Percentiles rank a stretch among this genome's conserved stretches.
Conservation (phyloP, 23 tunicate genomes). For the Halocynthia aurantium region DNA sequence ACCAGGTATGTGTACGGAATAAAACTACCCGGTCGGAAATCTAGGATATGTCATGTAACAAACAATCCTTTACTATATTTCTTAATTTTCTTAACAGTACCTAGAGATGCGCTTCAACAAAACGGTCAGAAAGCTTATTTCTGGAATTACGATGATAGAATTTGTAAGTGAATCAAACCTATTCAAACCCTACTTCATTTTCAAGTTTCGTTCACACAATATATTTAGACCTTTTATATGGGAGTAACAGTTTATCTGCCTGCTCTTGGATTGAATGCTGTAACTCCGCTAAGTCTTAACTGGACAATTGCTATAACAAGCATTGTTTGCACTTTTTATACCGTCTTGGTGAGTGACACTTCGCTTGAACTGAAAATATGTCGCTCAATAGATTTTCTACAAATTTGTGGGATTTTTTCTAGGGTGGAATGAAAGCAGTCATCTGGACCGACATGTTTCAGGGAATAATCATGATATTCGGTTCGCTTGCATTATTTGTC, state of each 20-base stretch:
- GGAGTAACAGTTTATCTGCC: conserved; percentile 56
- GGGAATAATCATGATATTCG: conserved; percentile 25
- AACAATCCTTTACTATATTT: too few species aligned
- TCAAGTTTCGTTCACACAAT: background rate
- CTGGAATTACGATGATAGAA: background rate
- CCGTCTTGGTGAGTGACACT: conserved; percentile 28
- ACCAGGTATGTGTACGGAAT: conserved; percentile 25
- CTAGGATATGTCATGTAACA: too few species aligned
- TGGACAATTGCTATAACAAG: conserved; percentile 54
- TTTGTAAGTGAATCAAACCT: background rate
- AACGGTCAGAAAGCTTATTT: background rate
- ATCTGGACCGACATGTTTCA: conserved; percentile 46
- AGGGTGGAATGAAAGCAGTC: conserved; percentile 62
- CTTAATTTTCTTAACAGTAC: background rate
- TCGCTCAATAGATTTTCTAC: background rate
- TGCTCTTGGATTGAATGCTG: conserved; percentile 57
- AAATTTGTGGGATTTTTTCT: background rate
- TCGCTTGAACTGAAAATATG: background rate
- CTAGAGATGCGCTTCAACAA: background rate
- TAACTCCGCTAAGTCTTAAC: conserved; percentile 38
- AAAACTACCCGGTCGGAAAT: too few species aligned
- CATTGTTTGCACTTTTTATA: conserved; percentile 55
- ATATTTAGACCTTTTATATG: conserved; percentile 24
- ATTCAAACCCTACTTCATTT: too few species aligned
- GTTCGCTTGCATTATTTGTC: conserved; percentile 16